These are phyloP conservation scores for Sebastes itinus DNA, from an alignment of 2,797 vertebrate species.

Conservation along the genomic window DNA sequence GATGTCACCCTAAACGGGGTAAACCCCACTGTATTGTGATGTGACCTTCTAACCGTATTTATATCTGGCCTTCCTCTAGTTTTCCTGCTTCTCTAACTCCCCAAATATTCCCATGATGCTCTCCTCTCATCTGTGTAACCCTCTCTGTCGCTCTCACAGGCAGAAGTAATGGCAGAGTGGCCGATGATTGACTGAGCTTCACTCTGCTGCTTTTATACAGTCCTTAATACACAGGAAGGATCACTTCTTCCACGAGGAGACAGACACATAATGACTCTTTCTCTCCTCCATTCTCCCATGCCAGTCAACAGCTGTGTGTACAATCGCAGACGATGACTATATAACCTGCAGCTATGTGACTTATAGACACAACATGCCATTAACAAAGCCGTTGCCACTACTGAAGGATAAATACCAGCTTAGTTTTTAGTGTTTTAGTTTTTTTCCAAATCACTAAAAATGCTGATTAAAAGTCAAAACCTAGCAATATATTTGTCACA, in stretches of 20 bases:
- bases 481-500: background rate
- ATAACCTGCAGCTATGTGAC: constrained; percentile 20
- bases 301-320: constrained; percentile 40
- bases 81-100: constrained; percentile 18
- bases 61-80: constrained; percentile 33
- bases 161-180: constrained; percentile 1
- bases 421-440: background rate
- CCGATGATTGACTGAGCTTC: constrained; percentile 43
- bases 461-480: background rate
- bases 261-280: constrained; percentile 12
- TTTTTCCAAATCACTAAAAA: background rate
- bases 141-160: constrained; percentile 14
- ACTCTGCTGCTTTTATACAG: constrained; percentile 19
- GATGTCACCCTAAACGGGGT: constrained; percentile 51
- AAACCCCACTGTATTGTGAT: constrained; percentile 24
- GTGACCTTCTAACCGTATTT: constrained; percentile 46
- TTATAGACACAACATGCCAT: constrained; percentile 37
- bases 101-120: constrained; percentile 29
- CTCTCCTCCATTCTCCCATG: constrained; percentile 22
- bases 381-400: background rate
- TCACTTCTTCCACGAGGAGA: constrained; percentile 30
- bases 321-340: background rate
- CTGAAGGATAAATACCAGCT: background rate
- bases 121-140: background rate
- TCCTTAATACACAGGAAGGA: constrained; percentile 10